Base-by-base conservation (phyloP, 2,113 vertebrate genomes). In the Epinephelus cyanopodus region DNA sequence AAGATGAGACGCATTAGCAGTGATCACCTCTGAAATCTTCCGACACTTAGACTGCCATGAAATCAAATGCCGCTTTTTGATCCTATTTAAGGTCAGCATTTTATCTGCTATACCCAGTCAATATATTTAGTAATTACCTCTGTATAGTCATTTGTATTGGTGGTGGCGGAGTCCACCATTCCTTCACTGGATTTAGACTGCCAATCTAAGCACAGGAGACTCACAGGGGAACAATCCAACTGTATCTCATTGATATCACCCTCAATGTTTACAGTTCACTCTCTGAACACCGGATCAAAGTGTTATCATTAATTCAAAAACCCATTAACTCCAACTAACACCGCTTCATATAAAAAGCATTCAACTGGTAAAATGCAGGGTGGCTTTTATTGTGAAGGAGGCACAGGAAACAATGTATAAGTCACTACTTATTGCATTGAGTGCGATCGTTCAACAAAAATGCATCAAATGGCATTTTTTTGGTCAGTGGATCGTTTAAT, bases 1-100 rank as follows among this genome's bases (percentile, higher is more conserved):
- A 69, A 66, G 52, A 53, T 5, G 27, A 33, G 69, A 66, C 29
- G 58, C 64, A 68, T 76, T 45, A 53, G 72, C 8, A 68, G 58
- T 45, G 42, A 33, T 78, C 33, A 53, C 19, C 64, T 21, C 47
- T 45, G 5, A 66, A 25, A 57, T 27, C 37, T 63, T 17, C 5
- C 15, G 18, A 71, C 33, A 25, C 5, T 14, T 50, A 19, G 19
- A 1, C 56, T 3, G 69, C 2, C n/a, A 42, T 33, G 3, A 74
- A 50, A 74, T 27, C 11, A 48, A 74, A 58, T 0, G 15, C 4
- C 4, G 15, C 17, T 73, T 33, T 29, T 29, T 54, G 17, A 69
- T 27, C 0, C 29, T 15, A 17, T 77, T 47, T 48, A 50, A 27
- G 29, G 19, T 21, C 5, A 1, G 1, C 33, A 47, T 39, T 68